Evolutionary conservation across 2,113 vertebrate genomes (phyloP), one percentile per base, ranked within the genome.

Genomic region (Ceuthmochares aereus): DNA sequence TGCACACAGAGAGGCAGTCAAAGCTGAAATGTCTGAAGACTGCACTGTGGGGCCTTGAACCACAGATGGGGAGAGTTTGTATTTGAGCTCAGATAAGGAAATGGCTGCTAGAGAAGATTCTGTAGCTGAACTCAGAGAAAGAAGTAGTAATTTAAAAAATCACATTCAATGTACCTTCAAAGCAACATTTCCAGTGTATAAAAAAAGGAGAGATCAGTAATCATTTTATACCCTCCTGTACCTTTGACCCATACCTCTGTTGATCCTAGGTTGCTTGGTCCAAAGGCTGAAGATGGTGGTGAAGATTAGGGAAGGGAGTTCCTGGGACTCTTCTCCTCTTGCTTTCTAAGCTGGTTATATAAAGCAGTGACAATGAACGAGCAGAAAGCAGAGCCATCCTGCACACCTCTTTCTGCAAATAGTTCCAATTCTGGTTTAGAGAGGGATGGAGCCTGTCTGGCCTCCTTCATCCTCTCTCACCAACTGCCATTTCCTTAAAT

Each of bases 391-490:
- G 20, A 67, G 7, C 15, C 52, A 60, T 74, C 59, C 19, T 34
- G n/a, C n/a, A 67, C 52, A 10, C 3, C 7, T 34, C 6, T 55
- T 79, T 36, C 27, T 54, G 52, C 10, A 90, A n/a, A 15, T 17
- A 56, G 8, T 43, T 78, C 43, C 6, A 4, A 9, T 70, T 67
- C 36, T 70, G 14, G 7, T 10, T 87, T 62, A 16, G 21, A 12
- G 2, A 1, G 3, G 8, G 1, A n/a, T 0, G 0, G 12, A 76
- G 4, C 14, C 22, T 5, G 2, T 45, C 29, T 92, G 36, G 9
- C 4, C 10, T 68, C 27, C 34, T 59, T 85, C 72, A 59, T 45
- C 22, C 16, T 69, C 22, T 83, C 7, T 64, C 69, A 49, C 30
- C 6, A 7, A n/a, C 36, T 37, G 11, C n/a, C n/a, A 0, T 49